A percentile compares a stretch with the other conserved stretches of the same genome.
These are phyloP conservation scores for Engystomops pustulosus DNA, from an alignment of 2,113 vertebrate genomes.

Conservation along the genomic window DNA sequence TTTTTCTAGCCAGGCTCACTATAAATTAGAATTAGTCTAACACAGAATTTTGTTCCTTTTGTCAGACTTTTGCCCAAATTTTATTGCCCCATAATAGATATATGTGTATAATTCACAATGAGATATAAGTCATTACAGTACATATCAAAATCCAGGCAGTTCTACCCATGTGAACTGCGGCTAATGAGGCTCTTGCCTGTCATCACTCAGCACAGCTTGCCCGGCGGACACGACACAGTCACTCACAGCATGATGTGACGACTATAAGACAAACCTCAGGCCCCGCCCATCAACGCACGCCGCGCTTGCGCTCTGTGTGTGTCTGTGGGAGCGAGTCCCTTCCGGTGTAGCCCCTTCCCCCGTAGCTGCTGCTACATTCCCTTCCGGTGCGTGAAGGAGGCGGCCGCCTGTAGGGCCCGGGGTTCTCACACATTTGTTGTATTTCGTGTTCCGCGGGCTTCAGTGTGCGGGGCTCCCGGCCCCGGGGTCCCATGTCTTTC, in stretches of 20 bases:
- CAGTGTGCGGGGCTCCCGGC: slow-evolving; percentile 24
- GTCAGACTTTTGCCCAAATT: too few species aligned
- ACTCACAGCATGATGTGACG: background rate
- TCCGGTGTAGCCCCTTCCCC: slow-evolving; percentile 43
- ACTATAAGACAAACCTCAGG: background rate
- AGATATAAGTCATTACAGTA: too few species aligned
- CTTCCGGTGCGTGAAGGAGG: slow-evolving; percentile 54
- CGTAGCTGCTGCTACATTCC: background rate
- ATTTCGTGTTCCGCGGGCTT: background rate
- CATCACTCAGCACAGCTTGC: too few species aligned
- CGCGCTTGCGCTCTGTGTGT: slow-evolving; percentile 6
- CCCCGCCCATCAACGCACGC: background rate
- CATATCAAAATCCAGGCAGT: too few species aligned
- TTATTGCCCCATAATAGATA: too few species aligned
- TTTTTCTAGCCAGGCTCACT: too few species aligned
- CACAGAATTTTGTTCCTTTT: too few species aligned
- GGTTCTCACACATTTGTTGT: slow-evolving; percentile 9
- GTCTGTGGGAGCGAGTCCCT: slow-evolving; percentile 5
- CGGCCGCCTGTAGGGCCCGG: slow-evolving; percentile 31
- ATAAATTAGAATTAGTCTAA: too few species aligned
- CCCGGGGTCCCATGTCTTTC: background rate
- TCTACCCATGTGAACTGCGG: too few species aligned
- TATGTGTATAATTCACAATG: too few species aligned
- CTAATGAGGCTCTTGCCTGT: too few species aligned
- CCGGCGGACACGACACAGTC: too few species aligned